Evolutionary conservation across 1,140 invertebrate genomes (phyloP), one percentile per base, ranked within the genome.

Genomic region (Dolichoris vasculosae): DNA sequence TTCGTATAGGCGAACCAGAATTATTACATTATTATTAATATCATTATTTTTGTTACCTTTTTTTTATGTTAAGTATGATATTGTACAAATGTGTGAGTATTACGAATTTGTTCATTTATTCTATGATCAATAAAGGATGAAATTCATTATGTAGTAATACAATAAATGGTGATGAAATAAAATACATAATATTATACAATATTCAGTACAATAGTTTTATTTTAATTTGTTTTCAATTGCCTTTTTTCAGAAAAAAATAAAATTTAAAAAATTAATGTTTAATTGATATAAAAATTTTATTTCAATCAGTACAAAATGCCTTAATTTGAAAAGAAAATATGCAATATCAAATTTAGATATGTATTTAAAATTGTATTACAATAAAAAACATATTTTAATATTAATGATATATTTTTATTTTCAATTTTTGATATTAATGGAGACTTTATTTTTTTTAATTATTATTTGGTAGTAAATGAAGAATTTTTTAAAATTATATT

Each of bases 31-130:
- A 80, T 63, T 85, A 85, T 55, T 86, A 86, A 67, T 81, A 77
- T 82, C 69, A 82, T 82, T 82, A 64, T 78, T 73, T 84, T 82
- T 86, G 85, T 83, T 86, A 86, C 80, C 73, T 86, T 43, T 82
- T n/a, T 86, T 86, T 79, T 83, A 82, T 86, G 80, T 83, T 86
- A 46, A 69, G 46, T 69, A 79, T 55, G 35, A 71, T 38, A 30
- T 79, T 84, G 76, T 84, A 48, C 48, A 83, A 77, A 83, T 64
- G 46, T 32, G 43, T 55, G 46, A n/a, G 43, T 32, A 46, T 13
- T 83, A 8, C 2, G 59, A 55, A 48, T 71, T 35, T 11, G 26
- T 64, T 83, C 13, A 48, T 83, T 32, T 77, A 59, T 82, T 82
- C 13, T 51, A 30, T 67, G 67, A 75, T 7, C 32, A 46, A 23